Evolutionary conservation across 2,888 invertebrate species (phyloP).

Genomic region (Antheraea yamamai): DNA sequence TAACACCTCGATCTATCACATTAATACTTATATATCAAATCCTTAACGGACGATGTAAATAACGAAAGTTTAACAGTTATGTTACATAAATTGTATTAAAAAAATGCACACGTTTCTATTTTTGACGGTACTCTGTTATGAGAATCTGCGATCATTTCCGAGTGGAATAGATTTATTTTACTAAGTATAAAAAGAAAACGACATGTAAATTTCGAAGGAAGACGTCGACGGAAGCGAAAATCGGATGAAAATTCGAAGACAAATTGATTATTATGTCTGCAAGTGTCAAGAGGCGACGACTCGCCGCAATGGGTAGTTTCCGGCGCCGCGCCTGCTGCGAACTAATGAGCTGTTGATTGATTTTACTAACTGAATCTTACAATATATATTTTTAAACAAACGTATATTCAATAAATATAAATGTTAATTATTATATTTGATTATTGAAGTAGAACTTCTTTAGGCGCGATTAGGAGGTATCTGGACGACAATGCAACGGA

Average conservation of each 20-base stretch:
- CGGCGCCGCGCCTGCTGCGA: neutral
- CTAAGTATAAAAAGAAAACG: neutral
- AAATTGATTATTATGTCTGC: conserved; percentile 1
- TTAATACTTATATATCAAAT: neutral
- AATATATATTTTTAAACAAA: neutral
- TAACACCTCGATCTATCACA: too few relatives aligned
- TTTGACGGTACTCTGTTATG: neutral
- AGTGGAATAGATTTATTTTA: conserved; percentile 1
- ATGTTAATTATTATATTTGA: too few relatives aligned
- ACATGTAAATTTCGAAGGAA: neutral
- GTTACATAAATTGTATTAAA: too few relatives aligned
- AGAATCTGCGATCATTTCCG: neutral
- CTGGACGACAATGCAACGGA: too few relatives aligned
- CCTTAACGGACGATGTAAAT: neutral
- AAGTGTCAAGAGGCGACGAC: neutral
- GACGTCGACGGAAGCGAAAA: neutral
- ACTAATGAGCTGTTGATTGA: neutral
- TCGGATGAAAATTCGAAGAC: neutral
- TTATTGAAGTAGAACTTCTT: too few relatives aligned
- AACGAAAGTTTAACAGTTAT: neutral
- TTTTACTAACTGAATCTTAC: neutral
- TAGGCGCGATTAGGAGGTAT: too few relatives aligned
- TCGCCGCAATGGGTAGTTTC: neutral
- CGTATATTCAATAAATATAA: too few relatives aligned
- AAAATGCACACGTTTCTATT: neutral